Conservation (phyloP, 2,888 invertebrate genomes). For the Caenorhabditis sp. region DNA sequence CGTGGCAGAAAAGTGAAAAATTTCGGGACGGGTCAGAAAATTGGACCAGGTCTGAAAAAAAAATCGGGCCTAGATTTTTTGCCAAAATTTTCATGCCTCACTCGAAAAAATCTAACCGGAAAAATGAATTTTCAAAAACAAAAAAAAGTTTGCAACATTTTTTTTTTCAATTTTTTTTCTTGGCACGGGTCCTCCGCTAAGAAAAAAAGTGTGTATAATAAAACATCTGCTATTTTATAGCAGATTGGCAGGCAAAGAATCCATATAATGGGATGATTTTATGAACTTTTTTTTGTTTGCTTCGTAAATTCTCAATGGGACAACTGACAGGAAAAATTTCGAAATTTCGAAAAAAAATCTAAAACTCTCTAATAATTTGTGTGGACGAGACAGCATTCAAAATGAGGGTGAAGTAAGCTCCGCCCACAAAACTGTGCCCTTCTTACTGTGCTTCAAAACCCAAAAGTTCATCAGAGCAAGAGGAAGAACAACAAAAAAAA, state of each 20-base stretch:
- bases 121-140: background rate
- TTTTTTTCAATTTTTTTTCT: conserved; percentile 1
- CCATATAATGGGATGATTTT: background rate
- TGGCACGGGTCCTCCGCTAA: background rate
- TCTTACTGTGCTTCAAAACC: no score
- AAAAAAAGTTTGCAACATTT: background rate
- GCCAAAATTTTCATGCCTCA: no score
- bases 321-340: background rate
- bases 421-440: no score
- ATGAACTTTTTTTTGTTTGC: background rate
- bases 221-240: conserved; percentile 4
- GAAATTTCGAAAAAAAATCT: background rate
- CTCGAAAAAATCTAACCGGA: no score
- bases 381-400: no score
- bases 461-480: background rate
- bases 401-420: no score
- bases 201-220: background rate
- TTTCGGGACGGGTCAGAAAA: conserved; percentile 7
- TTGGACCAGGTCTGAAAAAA: conserved; percentile 2
- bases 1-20: background rate
- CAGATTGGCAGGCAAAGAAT: background rate
- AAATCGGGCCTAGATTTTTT: no score
- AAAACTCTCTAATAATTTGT: no score
- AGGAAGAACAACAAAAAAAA: background rate
- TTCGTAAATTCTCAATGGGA: background rate